Percentiles rank a stretch among this genome's conserved stretches.
Evolutionary conservation across 2,888 invertebrate genomes (phyloP).

Genomic region (Coenonympha glycerion): DNA sequence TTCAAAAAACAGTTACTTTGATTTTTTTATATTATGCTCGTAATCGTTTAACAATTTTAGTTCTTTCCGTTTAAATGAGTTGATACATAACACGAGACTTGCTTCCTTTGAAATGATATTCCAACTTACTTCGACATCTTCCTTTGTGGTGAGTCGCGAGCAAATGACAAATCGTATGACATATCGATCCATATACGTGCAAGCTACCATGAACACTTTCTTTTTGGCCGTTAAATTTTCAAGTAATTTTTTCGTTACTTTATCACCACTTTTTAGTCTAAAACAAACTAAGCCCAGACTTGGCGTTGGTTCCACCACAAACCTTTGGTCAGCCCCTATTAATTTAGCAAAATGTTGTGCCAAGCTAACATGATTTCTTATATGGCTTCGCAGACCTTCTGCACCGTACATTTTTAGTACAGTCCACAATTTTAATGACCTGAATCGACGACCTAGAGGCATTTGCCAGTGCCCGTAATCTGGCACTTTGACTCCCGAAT

Average conservation of each 20-base stretch:
- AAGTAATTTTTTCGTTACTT: slow-evolving; percentile 80
- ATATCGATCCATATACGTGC: slow-evolving; percentile 79
- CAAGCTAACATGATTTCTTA: slow-evolving; percentile 83
- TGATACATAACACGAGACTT: slow-evolving; percentile 44
- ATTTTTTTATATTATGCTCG: too few relatives aligned
- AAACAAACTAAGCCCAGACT: slow-evolving; percentile 93
- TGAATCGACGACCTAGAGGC: slow-evolving; percentile 89
- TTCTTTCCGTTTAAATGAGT: too few relatives aligned
- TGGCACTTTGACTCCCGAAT: slow-evolving; percentile 77
- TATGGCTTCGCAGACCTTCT: slow-evolving; percentile 84
- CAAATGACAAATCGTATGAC: slow-evolving; percentile 90
- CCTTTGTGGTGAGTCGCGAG: slow-evolving; percentile 80
- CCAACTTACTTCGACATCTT: slow-evolving; percentile 85
- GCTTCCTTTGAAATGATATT: slow-evolving; percentile 79
- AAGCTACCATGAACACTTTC: slow-evolving; percentile 88
- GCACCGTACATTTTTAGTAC: slow-evolving; percentile 89
- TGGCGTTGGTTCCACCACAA: slow-evolving; percentile 84
- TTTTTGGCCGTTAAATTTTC: slow-evolving; percentile 84
- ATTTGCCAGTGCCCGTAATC: slow-evolving; percentile 90
- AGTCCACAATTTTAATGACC: slow-evolving; percentile 95
- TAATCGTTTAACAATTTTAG: too few relatives aligned
- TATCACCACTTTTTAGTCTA: slow-evolving; percentile 84
- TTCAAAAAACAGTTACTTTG: too few relatives aligned
- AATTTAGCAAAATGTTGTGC: slow-evolving; percentile 86
- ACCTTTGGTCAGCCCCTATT: slow-evolving; percentile 82